Conservation (phyloP, 2,888 invertebrate genomes). For the Drosophila subsilvestris region DNA sequence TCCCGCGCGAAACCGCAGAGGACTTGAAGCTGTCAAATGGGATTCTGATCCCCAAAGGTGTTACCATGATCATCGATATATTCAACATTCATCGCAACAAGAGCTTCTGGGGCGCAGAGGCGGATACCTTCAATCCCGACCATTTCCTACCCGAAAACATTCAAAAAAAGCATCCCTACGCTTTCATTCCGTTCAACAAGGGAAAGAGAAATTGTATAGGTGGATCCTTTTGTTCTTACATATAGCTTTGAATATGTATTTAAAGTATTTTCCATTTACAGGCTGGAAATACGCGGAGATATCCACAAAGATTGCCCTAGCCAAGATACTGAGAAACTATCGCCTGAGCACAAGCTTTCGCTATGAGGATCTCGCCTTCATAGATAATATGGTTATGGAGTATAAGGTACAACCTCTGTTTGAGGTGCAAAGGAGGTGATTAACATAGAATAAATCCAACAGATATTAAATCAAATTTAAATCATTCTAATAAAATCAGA, state of each 20-base stretch:
- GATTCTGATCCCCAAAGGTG: conserved; percentile 68
- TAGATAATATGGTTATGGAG: conserved; percentile 69
- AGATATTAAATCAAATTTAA: not conserved
- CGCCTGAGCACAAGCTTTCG: conserved; percentile 71
- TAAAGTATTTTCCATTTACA: conserved; percentile 27
- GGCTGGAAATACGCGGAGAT: conserved; percentile 75
- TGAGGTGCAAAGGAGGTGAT: not conserved
- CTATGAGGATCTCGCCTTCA: conserved; percentile 70
- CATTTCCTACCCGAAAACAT: conserved; percentile 79
- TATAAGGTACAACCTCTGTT: conserved; percentile 25
- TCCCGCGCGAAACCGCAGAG: conserved; percentile 55
- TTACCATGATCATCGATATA: conserved; percentile 68
- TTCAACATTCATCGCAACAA: conserved; percentile 76
- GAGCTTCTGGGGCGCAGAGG: conserved; percentile 78
- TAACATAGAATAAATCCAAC: not conserved
- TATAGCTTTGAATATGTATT: not conserved
- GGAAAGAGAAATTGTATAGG: conserved; percentile 81
- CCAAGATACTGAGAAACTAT: conserved; percentile 73
- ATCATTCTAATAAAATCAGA: not conserved
- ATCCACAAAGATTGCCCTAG: conserved; percentile 69
- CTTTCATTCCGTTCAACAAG: conserved; percentile 80
- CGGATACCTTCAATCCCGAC: conserved; percentile 79
- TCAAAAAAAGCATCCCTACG: conserved; percentile 73
- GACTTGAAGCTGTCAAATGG: conserved; percentile 71
- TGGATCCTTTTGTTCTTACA: conserved; percentile 10